Evolutionary conservation across 1,140 invertebrate species (phyloP).

Genomic region (Sitobion miscanthi): DNA sequence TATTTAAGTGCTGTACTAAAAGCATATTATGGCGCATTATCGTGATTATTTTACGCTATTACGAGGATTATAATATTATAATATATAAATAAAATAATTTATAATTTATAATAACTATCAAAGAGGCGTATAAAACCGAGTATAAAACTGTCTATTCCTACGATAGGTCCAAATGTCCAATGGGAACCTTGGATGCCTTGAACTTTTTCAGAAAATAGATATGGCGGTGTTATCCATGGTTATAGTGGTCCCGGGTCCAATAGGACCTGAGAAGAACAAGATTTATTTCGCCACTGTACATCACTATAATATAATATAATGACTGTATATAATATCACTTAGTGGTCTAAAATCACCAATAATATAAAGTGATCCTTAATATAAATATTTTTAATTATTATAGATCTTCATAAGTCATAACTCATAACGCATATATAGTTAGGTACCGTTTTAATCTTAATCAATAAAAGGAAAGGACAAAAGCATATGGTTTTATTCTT

Average conservation of each 20-base stretch:
- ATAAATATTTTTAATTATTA: background rate
- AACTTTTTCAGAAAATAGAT: background rate
- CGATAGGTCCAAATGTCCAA: too few relatives aligned
- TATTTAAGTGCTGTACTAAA: too few relatives aligned
- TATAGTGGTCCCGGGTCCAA: background rate
- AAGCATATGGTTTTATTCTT: background rate
- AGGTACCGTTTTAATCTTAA: background rate
- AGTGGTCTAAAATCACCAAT: background rate
- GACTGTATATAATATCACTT: background rate
- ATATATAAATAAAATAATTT: too few relatives aligned
- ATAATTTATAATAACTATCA: too few relatives aligned
- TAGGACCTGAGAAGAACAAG: background rate
- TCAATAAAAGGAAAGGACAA: background rate
- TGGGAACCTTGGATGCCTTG: background rate
- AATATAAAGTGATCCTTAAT: background rate
- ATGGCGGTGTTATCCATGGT: background rate
- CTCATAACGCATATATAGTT: background rate
- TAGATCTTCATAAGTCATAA: background rate
- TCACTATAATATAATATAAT: background rate
- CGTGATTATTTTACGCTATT: too few relatives aligned
- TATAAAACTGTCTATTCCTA: too few relatives aligned
- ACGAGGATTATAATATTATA: too few relatives aligned
- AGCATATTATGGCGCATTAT: too few relatives aligned
- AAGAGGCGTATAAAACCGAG: too few relatives aligned
- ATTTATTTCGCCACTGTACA: background rate